Base-by-base conservation (phyloP, 2,797 vertebrate genomes). In the Furcifer pardalis region DNA sequence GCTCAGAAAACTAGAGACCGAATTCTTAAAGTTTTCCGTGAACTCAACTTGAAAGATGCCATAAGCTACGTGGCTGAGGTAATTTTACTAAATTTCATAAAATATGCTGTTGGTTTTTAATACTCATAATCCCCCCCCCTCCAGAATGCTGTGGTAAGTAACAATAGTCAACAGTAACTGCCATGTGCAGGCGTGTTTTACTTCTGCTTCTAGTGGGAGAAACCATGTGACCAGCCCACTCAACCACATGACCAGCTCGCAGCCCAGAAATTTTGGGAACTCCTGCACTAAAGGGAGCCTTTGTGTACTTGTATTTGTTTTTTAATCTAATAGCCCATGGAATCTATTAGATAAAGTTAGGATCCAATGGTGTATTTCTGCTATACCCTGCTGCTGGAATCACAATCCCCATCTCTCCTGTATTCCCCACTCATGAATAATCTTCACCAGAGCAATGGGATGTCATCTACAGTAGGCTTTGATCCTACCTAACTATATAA, bases 41-140 rank as follows among this genome's bases (percentile, higher is more conserved):
- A 98, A 88, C 97, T 99, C 89, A 99, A 99, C 95, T 91, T 99
- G 86, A 98, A 97, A 94, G 99, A 99, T 2, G 99, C 99, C 4
- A 95, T 98, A 90, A 97, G 95, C 92, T 99, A 99, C 2, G 98
- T 99, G 93, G 93, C 94, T 1, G 97, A 99, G 97, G 99, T 98
- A 94, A 86, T 89, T 85, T 63, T 63, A 65, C 81, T 2, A 32
- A 72, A 83, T 27, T 25, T 76, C 65, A 63, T 79, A 32, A 49
- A 83, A 79, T 27, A 35, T 69, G 9, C 9, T 44, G 21, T 30
- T 80, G 9, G 32, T 68, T 49, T 5, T 60, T 69, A 30, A 63
- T 13, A 44, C 71, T 82, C 72, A 25, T 32, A 79, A 46, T 62
- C 68, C 32, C 68, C 60, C 2, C 37, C 75, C 46, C 65, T 77